phyloP scores from a whole-genome alignment of 2,888 invertebrate species.

The Anagyrus pseudococci region DNA sequence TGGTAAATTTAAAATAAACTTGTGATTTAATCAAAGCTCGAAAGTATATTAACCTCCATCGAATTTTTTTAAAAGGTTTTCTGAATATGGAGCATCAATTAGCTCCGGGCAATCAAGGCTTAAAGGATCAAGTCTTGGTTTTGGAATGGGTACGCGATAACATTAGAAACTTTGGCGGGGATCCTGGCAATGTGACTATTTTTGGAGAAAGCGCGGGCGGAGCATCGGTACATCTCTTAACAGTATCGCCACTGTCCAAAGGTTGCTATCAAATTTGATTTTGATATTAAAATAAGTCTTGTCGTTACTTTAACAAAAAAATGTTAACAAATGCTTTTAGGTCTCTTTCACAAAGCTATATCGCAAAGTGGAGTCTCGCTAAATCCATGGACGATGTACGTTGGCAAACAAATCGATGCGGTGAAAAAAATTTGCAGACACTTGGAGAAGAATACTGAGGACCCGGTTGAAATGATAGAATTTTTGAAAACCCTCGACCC shows the following conservation, averaged over 20 bases:
- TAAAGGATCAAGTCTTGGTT: conserved; percentile 46
- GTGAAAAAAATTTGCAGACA: conserved; percentile 10
- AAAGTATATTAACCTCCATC: background rate
- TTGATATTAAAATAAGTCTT: too few species aligned
- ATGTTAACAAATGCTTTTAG: conserved; percentile 30
- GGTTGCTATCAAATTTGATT: too few species aligned
- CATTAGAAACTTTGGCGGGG: conserved; percentile 45
- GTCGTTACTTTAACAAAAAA: too few species aligned
- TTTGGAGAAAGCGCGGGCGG: conserved; percentile 48
- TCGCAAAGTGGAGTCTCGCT: conserved; percentile 35
- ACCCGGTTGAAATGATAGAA: background rate
- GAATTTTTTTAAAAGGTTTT: conserved; percentile 31
- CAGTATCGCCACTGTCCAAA: conserved; percentile 38
- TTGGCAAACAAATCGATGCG: conserved; percentile 27
- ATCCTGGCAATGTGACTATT: conserved; percentile 45
- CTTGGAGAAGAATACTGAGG: background rate
- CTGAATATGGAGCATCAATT: conserved; percentile 39
- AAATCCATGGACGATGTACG: conserved; percentile 44
- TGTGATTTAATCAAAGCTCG: too few species aligned
- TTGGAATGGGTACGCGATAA: conserved; percentile 45
- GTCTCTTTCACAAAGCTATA: conserved; percentile 41
- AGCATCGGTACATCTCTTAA: conserved; percentile 41
- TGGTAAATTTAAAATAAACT: conserved; percentile 42
- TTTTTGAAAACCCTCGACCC: background rate
- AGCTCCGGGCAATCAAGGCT: conserved; percentile 49